Evolutionary conservation across 2,797 vertebrate genomes (phyloP).

Genomic region (Lithobates pipiens): DNA sequence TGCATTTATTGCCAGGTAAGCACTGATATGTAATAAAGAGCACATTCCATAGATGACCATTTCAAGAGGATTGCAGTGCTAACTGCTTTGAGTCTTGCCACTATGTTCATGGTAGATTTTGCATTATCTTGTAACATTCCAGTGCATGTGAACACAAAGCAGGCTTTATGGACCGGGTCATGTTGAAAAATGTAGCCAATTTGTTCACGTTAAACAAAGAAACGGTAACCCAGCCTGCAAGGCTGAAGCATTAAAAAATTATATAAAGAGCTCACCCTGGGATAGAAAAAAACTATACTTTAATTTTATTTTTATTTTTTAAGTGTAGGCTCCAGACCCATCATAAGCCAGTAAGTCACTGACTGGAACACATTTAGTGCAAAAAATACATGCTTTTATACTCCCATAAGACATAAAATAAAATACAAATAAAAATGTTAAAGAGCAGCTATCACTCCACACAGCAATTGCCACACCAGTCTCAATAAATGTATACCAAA

Average conservation of each 20-base stretch:
- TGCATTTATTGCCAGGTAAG: neutral
- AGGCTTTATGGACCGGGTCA: constrained; percentile 2
- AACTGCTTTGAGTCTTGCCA: constrained; percentile 46
- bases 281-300: neutral
- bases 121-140: constrained; percentile 48
- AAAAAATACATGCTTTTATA: too few relatives aligned
- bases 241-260: neutral
- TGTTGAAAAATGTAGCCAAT: neutral
- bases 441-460: too few relatives aligned
- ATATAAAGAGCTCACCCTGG: neutral
- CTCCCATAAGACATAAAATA: too few relatives aligned
- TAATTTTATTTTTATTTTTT: too few relatives aligned
- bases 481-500: too few relatives aligned
- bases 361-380: neutral
- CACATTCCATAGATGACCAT: constrained; percentile 24
- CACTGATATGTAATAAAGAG: neutral
- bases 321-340: neutral
- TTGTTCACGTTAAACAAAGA: constrained; percentile 12
- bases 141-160: constrained; percentile 14
- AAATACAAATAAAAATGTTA: too few relatives aligned
- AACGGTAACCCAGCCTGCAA: neutral
- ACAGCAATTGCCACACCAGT: too few relatives aligned
- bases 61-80: constrained; percentile 30
- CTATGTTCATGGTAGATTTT: constrained; percentile 46
- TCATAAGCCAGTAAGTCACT: too few relatives aligned